Evolutionary conservation across 2,888 invertebrate species (phyloP), one percentile per base, ranked within the genome.

Genomic region (Trissolcus brochymenae): DNA sequence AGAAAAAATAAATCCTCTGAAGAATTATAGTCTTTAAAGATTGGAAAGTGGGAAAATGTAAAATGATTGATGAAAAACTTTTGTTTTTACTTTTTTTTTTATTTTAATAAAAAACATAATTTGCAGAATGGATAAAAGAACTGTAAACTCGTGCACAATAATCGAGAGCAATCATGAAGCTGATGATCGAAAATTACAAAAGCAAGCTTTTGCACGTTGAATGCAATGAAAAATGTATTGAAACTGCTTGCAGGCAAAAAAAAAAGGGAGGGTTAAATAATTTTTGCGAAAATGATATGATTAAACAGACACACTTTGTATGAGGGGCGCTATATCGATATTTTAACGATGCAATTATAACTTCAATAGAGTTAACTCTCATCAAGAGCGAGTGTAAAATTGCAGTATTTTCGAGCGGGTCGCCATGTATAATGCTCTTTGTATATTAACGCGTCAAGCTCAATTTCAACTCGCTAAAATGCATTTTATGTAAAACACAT

Each of bases 341-440:
- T 40, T 74, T 67, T 61, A 61, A 74, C 66, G 61, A 61, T 61
- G 73, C 61, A 66, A 66, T 74, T 62, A 67, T 49, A 67, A 74
- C 56, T 74, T 74, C 61, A 74, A 67, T 74, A 46, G 61, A 74
- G 61, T 67, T 74, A 74, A 16, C 35, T 50, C 67, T 66, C 74
- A 66, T 62, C 67, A 62, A 7, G 16, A 46, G 61, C 60, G n/a
- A 54, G 59, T 65, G 55, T 64, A 59, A 59, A 65, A 72, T 72
- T 72, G 50, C 60, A 72, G 65, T 65, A 65, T 65, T 72, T 16
- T 60, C 59, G 54, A 59, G 60, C 64, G 54, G 57, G 35, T 21
- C 21, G 55, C 49, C 9, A 17, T 67, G 43, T 53, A 70, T 70
- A 62, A 72, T 57, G 64, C 64, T 41, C 56, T 72, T 71, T 62